Evolutionary conservation across 2,888 invertebrate genomes (phyloP).

Genomic region (Plebejus anna): DNA sequence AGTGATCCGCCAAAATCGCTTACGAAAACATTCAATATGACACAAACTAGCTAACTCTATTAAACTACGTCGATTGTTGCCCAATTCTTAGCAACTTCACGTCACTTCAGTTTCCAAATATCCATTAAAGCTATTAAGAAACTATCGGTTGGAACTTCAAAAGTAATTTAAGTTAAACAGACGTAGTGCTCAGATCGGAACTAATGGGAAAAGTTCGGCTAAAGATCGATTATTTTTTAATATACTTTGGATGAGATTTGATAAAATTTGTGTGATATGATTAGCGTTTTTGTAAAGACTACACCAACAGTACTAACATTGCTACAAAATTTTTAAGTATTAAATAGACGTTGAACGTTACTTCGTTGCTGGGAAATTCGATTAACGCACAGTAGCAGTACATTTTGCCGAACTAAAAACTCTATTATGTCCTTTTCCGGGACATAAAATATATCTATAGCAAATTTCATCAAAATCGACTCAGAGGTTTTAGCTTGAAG

Average conservation of each 20-base stretch:
- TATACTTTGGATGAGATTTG: conserved; percentile 39
- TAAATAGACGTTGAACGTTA: too few relatives aligned
- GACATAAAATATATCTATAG: neutral
- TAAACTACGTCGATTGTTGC: conserved; percentile 17
- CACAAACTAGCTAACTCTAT: conserved; percentile 3
- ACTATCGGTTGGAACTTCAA: conserved; percentile 47
- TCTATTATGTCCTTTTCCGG: neutral
- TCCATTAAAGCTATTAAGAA: conserved; percentile 42
- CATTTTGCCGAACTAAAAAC: neutral
- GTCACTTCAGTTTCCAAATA: conserved; percentile 34
- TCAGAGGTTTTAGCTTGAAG: neutral
- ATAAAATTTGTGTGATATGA: neutral
- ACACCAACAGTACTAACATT: too few relatives aligned
- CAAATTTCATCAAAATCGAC: neutral
- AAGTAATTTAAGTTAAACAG: conserved; percentile 55
- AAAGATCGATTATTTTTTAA: conserved; percentile 46
- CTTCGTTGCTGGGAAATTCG: neutral
- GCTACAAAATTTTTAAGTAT: too few relatives aligned
- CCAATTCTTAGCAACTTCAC: conserved; percentile 25
- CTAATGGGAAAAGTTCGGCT: conserved; percentile 47
- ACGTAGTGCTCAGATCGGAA: conserved; percentile 42
- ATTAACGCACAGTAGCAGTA: neutral
- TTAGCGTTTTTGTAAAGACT: neutral
- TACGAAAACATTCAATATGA: neutral
- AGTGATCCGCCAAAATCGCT: neutral